Evolutionary conservation across 1,140 invertebrate species (phyloP).

Genomic region (Diploscapter pachys): DNA sequence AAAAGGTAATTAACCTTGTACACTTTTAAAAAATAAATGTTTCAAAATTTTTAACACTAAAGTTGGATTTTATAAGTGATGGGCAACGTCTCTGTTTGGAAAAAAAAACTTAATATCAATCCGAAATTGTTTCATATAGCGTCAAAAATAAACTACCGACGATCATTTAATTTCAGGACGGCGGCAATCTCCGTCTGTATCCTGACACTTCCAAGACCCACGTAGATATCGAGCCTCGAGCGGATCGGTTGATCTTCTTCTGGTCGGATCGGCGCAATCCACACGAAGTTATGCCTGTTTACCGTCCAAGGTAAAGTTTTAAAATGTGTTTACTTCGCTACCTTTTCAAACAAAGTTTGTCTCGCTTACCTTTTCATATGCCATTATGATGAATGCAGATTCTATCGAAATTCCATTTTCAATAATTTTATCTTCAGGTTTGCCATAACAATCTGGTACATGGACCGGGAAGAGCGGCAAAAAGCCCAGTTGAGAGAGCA

Average conservation of each 20-base stretch:
- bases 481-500: too few relatives aligned
- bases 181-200: slow-evolving; percentile 78
- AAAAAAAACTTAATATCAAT: too few relatives aligned
- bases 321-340: slow-evolving; percentile 2
- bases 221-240: slow-evolving; percentile 84
- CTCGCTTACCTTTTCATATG: too few relatives aligned
- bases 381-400: too few relatives aligned
- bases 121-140: too few relatives aligned
- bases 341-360: too few relatives aligned
- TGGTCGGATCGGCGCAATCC: slow-evolving; percentile 95
- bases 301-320: slow-evolving; percentile 67
- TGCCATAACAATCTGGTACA: slow-evolving; percentile 56
- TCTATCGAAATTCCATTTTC: not conserved
- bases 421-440: slow-evolving; percentile 42
- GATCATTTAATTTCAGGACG: slow-evolving; percentile 64
- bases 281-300: slow-evolving; percentile 89
- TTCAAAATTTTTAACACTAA: too few relatives aligned
- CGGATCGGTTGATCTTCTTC: slow-evolving; percentile 90
- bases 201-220: slow-evolving; percentile 76
- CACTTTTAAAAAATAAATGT: too few relatives aligned
- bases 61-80: too few relatives aligned
- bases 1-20: slow-evolving; percentile 58
- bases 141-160: too few relatives aligned
- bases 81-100: too few relatives aligned
- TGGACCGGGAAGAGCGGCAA: slow-evolving; percentile 40